These are phyloP conservation scores for Microtus montanus DNA, from an alignment of 2,113 vertebrate species.

Conservation along the genomic window DNA sequence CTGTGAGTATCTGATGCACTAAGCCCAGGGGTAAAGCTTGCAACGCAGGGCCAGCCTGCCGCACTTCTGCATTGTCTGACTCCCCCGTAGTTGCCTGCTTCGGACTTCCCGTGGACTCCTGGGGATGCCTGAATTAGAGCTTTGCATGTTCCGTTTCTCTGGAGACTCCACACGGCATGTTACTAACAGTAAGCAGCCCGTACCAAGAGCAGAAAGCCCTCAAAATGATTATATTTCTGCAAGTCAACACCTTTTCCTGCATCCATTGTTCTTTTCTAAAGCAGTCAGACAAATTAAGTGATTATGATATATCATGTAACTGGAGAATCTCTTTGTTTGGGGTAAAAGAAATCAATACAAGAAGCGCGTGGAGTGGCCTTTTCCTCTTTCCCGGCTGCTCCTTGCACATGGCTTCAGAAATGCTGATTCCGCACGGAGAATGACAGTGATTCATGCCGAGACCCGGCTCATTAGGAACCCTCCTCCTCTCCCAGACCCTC, in stretches of 20 bases:
- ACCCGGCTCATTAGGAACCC: constrained; percentile 67
- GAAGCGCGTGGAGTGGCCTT: constrained; percentile 79
- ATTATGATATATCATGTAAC: constrained; percentile 92
- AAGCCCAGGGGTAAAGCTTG: background rate
- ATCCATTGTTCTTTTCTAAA: constrained; percentile 82
- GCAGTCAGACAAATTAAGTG: constrained; percentile 89
- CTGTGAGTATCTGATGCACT: background rate
- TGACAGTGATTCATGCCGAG: constrained; percentile 87
- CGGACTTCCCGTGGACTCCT: background rate
- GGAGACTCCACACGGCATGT: background rate
- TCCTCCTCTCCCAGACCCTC: background rate
- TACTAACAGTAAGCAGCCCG: constrained; percentile 11
- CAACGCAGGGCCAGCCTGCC: background rate
- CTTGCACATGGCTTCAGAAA: constrained; percentile 81
- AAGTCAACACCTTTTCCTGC: constrained; percentile 78
- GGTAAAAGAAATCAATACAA: constrained; percentile 87
- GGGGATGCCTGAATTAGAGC: background rate
- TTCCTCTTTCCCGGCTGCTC: constrained; percentile 68
- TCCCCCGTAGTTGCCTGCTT: background rate
- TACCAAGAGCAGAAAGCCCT: constrained; percentile 31
- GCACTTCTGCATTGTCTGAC: accelerated
- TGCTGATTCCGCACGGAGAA: constrained; percentile 86
- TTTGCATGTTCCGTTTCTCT: background rate
- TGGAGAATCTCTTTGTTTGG: constrained; percentile 89
- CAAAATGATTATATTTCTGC: constrained; percentile 74